Conservation (phyloP, 1,140 invertebrate species). For the Copidosoma floridanum region DNA sequence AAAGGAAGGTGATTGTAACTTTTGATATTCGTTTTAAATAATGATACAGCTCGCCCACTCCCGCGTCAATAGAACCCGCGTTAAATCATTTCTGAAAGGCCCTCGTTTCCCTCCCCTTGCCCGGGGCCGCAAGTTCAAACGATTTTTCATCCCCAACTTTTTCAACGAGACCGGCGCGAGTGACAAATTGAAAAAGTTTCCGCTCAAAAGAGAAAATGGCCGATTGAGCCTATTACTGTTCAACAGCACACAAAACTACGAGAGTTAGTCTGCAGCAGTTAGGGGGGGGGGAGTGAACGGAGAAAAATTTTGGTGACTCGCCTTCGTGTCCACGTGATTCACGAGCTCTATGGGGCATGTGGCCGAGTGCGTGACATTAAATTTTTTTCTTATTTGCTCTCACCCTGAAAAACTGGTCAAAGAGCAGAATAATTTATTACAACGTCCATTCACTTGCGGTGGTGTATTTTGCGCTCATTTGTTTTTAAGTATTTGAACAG, state of each 20-base stretch:
- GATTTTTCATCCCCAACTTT: conserved; percentile 24
- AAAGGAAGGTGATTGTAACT: not conserved
- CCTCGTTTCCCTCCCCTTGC: too few species aligned
- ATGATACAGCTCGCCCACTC: not conserved
- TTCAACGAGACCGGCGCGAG: not conserved
- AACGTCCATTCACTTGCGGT: too few species aligned
- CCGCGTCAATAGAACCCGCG: conserved; percentile 6
- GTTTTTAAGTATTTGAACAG: too few species aligned
- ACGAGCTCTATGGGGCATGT: too few species aligned
- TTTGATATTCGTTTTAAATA: conserved; percentile 6
- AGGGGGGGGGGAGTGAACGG: not conserved
- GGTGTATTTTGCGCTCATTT: too few species aligned
- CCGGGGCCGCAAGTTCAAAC: conserved; percentile 11
- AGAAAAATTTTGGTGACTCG: too few species aligned
- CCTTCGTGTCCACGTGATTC: too few species aligned
- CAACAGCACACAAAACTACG: not conserved
- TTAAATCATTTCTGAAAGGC: conserved; percentile 25
- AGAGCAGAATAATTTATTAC: too few species aligned
- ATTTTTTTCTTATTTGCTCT: too few species aligned
- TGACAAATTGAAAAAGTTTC: conserved; percentile 30
- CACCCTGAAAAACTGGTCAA: too few species aligned
- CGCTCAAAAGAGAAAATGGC: conserved; percentile 11
- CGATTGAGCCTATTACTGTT: conserved; percentile 26
- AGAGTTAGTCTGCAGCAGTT: too few species aligned
- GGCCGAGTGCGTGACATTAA: too few species aligned